Conservation (phyloP, 2,113 vertebrate species). For the Nasalis larvatus region DNA sequence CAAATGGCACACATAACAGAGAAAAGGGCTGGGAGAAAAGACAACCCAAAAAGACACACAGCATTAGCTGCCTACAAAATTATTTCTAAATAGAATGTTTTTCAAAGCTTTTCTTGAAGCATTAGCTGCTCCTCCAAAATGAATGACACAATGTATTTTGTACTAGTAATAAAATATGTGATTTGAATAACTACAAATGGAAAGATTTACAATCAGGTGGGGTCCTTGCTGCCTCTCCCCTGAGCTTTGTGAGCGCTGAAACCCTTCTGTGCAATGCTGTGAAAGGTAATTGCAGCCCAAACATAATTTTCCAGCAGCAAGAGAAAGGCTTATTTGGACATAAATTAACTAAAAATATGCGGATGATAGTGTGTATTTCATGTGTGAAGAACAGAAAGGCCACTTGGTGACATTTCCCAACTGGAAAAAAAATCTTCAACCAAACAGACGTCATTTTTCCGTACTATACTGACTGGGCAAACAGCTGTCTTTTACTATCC, state of each 20-base stretch:
- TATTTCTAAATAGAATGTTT: conserved; percentile 73
- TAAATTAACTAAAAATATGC: conserved; percentile 87
- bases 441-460: conserved; percentile 40
- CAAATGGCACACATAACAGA: conserved; percentile 43
- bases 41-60: neutral
- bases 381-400: conserved; percentile 80
- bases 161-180: conserved; percentile 76
- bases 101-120: conserved; percentile 69
- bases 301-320: conserved; percentile 83
- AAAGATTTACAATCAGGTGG: conserved; percentile 81
- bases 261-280: conserved; percentile 79
- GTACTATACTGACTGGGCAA: neutral
- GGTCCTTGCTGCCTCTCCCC: conserved; percentile 77
- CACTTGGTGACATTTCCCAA: conserved; percentile 74
- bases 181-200: conserved; percentile 85
- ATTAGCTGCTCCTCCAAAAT: conserved; percentile 78
- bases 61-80: conserved; percentile 61
- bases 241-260: conserved; percentile 60
- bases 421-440: conserved; percentile 52
- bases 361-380: conserved; percentile 82
- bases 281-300: conserved; percentile 83
- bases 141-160: conserved; percentile 78
- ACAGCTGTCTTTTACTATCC: conserved; percentile 46
- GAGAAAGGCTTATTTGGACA: conserved; percentile 83
- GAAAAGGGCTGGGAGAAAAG: conserved; percentile 48